Evolutionary conservation across 2,888 invertebrate genomes (phyloP).

Genomic region (Molanna angustata): DNA sequence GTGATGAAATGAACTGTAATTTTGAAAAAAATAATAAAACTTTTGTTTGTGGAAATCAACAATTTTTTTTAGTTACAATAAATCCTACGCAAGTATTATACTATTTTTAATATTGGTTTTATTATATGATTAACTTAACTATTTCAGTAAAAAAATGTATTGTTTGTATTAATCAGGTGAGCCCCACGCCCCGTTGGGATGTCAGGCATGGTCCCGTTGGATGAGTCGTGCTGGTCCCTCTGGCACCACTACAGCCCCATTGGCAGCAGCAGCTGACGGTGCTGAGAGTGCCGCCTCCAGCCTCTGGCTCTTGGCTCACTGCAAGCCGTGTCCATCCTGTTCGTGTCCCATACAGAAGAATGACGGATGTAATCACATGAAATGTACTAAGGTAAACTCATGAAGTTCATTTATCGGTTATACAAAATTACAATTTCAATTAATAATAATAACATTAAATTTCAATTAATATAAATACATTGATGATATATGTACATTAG

Average conservation of each 20-base stretch:
- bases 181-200: conserved; percentile 66
- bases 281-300: conserved; percentile 62
- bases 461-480: no score
- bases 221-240: conserved; percentile 54
- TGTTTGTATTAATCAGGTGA: conserved; percentile 42
- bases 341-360: conserved; percentile 70
- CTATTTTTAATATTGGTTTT: no score
- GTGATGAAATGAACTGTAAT: no score
- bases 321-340: conserved; percentile 69
- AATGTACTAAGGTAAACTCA: conserved; percentile 67
- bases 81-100: no score
- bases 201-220: conserved; percentile 63
- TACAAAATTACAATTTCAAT: no score
- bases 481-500: no score
- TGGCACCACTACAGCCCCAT: conserved; percentile 62
- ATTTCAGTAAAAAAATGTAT: not conserved
- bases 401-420: no score
- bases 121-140: no score
- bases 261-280: conserved; percentile 51
- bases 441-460: no score
- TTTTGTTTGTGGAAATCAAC: no score
- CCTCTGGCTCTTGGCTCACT: conserved; percentile 67
- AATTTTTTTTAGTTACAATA: no score
- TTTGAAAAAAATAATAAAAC: no score
- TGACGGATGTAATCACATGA: conserved; percentile 72